Evolutionary conservation across 2,797 vertebrate genomes (phyloP).

Genomic region (Orestias chungarensis): DNA sequence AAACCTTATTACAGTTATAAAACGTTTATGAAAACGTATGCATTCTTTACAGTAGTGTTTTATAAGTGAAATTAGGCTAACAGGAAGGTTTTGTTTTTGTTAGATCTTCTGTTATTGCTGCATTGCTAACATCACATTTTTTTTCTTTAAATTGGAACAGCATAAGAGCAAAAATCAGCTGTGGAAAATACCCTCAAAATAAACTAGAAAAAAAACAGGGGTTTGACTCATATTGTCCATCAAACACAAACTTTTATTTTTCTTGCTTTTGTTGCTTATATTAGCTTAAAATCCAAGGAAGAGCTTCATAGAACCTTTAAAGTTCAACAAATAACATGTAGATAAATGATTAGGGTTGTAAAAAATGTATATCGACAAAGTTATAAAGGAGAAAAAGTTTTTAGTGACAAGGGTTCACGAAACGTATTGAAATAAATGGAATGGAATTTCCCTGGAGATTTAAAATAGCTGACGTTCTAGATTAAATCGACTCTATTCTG

Average conservation of each 20-base stretch:
- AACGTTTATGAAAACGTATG: neutral
- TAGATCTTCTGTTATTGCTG: neutral
- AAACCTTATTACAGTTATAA: neutral
- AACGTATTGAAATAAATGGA: neutral
- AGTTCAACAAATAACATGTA: neutral
- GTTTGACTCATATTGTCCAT: neutral
- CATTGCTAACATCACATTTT: neutral
- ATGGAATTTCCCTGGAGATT: neutral
- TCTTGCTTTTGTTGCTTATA: neutral
- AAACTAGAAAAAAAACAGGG: neutral
- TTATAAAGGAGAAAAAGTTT: neutral
- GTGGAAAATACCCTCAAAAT: neutral
- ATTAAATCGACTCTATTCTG: neutral
- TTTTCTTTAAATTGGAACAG: neutral
- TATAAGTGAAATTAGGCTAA: neutral
- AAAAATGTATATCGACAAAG: neutral
- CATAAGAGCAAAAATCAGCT: neutral
- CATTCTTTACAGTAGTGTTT: neutral
- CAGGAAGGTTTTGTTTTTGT: neutral
- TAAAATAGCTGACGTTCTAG: neutral
- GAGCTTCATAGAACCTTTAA: neutral
- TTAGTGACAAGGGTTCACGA: neutral
- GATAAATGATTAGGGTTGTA: neutral
- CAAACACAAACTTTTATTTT: neutral
- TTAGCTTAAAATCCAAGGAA: neutral